Evolutionary conservation across 2,113 vertebrate species (phyloP), one percentile per base, ranked within the genome.

Genomic region (Hippolais icterina): DNA sequence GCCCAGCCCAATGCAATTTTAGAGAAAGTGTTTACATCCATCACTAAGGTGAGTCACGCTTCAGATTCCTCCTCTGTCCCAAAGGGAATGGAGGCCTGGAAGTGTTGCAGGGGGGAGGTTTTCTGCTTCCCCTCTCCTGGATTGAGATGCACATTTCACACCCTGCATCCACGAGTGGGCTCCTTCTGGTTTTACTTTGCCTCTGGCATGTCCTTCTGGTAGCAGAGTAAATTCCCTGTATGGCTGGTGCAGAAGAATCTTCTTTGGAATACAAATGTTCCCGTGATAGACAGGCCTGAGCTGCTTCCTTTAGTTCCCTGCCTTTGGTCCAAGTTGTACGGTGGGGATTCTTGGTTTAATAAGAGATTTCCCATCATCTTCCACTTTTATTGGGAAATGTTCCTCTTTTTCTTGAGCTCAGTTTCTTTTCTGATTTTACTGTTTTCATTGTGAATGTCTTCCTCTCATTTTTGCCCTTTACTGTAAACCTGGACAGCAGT

Each of bases 1-100:
- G 98, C 98, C 61, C 98, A 98, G 88, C 98, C 98, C 95, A 99
- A 99, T 85, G 98, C 98, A 33, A 98, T 99, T 89, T 98, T 99
- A 97, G 99, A 99, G 97, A 99, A 99, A 97, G 99, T 99, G 97
- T 99, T 99, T 97, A 93, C 98, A 95, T 99, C 99, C 95, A 98
- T 99, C 93, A 99, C 99, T 65, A 99, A 99, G 99, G 99, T 99
- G 94, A 98, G 97, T 96, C 49, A 2, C 1, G 1, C 9, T 83
- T 41, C 71, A 49, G 7, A 54, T 90, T 44, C 68, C 81, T 33
- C 15, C 53, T 52, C 72, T 6, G 2, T 22, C 37, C 37, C 53
- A 17, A 15, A 18, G 8, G 49, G 82, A 59, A 35, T 3, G 12
- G 17, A 56, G 35, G 8, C 11, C 37, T 60, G 29, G 17, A 37